Evolutionary conservation across 1,140 invertebrate species (phyloP).

Genomic region (Leptestheria dahalacensis): DNA sequence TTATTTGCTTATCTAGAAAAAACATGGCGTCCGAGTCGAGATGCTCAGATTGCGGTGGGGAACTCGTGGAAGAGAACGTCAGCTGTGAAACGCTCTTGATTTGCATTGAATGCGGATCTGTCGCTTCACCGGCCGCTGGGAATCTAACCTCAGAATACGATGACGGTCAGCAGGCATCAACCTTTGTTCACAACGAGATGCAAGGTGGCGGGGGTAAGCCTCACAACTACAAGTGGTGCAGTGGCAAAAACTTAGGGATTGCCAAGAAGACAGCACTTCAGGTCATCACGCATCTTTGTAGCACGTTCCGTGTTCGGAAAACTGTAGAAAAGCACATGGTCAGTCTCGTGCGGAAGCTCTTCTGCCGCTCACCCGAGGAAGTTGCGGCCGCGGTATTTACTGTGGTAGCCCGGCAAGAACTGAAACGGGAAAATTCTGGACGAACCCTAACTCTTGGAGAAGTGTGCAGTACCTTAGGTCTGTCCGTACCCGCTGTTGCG

Average conservation of each 20-base stretch:
- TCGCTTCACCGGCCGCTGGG: neutral
- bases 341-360: neutral
- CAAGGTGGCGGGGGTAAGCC: too few species aligned
- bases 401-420: neutral
- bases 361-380: neutral
- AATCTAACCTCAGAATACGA: neutral
- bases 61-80: neutral
- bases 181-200: neutral
- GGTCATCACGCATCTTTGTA: neutral
- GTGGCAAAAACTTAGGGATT: too few species aligned
- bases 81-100: neutral
- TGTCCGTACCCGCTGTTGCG: neutral
- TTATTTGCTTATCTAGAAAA: too few species aligned
- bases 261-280: neutral
- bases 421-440: neutral
- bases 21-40: constrained; percentile 13
- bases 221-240: too few species aligned
- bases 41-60: neutral
- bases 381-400: neutral
- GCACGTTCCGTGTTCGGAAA: neutral
- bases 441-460: neutral
- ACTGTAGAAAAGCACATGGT: neutral
- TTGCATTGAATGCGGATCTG: neutral
- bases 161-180: neutral
- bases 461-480: neutral